phyloP scores from a whole-genome alignment of 2,113 vertebrate genomes.

The Anthoscopus minutus region DNA sequence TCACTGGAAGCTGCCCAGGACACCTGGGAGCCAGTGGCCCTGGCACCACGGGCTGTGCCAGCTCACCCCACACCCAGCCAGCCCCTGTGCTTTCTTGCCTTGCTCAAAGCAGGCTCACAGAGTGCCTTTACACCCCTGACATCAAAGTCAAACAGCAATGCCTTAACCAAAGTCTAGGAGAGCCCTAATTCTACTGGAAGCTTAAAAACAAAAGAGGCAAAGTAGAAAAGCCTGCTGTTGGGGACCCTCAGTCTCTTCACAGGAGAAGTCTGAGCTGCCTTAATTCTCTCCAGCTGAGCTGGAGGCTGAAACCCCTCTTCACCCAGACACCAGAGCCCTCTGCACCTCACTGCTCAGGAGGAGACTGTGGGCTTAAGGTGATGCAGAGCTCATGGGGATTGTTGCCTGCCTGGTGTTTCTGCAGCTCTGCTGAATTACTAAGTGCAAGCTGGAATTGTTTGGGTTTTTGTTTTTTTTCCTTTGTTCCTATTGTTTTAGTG shows the following conservation, averaged over 20 bases:
- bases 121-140: rapidly evolving
- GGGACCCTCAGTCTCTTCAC: background rate
- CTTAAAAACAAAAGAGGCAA: background rate
- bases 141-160: rapidly evolving
- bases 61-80: background rate
- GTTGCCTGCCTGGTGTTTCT: background rate
- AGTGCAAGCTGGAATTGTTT: background rate
- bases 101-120: background rate
- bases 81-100: rapidly evolving
- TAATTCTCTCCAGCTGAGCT: background rate
- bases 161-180: background rate
- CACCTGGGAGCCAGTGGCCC: background rate
- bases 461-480: background rate
- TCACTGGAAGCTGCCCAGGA: background rate
- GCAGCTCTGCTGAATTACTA: background rate
- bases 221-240: rapidly evolving
- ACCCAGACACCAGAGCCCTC: background rate
- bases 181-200: background rate
- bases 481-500: background rate
- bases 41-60: rapidly evolving
- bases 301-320: background rate
- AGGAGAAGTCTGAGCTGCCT: background rate
- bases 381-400: background rate
- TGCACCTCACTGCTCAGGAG: background rate
- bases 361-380: background rate